Evolutionary conservation across 1,140 invertebrate species (phyloP), one percentile per base, ranked within the genome.

Genomic region (Asobara japonica): DNA sequence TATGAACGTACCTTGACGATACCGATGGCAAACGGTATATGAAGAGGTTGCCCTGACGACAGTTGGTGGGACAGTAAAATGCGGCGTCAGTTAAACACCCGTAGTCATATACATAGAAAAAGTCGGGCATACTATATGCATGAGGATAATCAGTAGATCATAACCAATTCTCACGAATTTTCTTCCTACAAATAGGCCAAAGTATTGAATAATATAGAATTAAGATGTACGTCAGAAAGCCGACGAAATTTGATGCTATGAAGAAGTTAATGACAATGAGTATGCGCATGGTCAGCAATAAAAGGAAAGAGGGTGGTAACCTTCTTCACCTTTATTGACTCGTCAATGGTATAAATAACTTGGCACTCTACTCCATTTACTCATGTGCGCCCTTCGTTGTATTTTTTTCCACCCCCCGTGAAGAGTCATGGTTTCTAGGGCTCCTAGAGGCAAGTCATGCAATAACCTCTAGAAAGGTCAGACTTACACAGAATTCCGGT

Each of bases 1-100:
- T 69, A 41, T 27, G 38, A 27, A 69, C 31, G n/a, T 70, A 70
- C 69, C 69, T 70, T 70, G 69, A 38, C 60, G 27, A 41, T 70
- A 41, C 56, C 13, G 38, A 45, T 51, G 51, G 33, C 16, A 8
- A 64, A 16, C 29, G 8, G 69, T 64, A 62, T 70, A 38, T 64
- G 29, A 48, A 38, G 30, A 41, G 56, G 69, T 70, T 70, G 33
- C 60, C 69, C 62, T 36, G 69, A 70, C 69, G 60, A 64, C 69
- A 70, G 36, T 20, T 36, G 30, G 22, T 70, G 60, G 20, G 11
- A 51, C 27, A 62, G 56, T 70, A 27, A 41, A 56, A 22, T 56
- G 51, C n/a, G 30, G 31, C 60, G 56, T 45, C 13, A 31, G 36
- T 31, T 56, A 27, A 56, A 2, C 51, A 56, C 10, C 51, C 22